Base-by-base conservation (phyloP, 2,113 vertebrate genomes). In the Caretta caretta region DNA sequence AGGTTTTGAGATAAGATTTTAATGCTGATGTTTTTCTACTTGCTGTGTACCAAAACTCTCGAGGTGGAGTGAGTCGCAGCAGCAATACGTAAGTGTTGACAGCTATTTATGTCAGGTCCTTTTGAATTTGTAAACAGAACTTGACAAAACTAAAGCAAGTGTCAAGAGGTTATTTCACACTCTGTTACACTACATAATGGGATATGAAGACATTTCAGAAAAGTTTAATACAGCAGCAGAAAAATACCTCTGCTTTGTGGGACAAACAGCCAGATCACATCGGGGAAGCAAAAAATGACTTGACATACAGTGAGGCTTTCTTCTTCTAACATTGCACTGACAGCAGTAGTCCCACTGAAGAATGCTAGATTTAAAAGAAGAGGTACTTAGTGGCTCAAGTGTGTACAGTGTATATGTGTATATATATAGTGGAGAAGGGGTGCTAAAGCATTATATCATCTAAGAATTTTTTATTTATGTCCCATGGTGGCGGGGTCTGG, bases 91-190 rank as follows among this genome's bases (percentile, higher is more conserved):
- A 96, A 97, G 84, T 93, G 84, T 95, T 98, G 94, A 97, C 90
- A 97, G 92, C 89, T 98, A 97, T 96, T 97, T 97, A 95, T 89
- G 93, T 93, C 88, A 97, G 87, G 86, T 88, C 84, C 81, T 94
- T 97, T 96, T 94, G 93, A 89, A 97, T 97, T 97, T 97, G 93
- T 97, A 97, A 98, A 97, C 65, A 96, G 96, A 98, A 89, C 82
- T 84, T 95, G 93, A 96, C 90, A 97, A 96, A 96, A 96, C 87
- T 93, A 98, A 98, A 98, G 90, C 89, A 98, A 97, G 96, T 53
- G 62, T 87, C 87, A 96, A 96, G 90, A 96, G 94, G 92, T 95
- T 97, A 96, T 93, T 97, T 98, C 93, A 96, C 90, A 93, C 57
- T 95, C 90, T 91, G 83, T 87, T 97, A 95, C 78, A 91, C 90